Conservation (phyloP, 2,888 invertebrate species). For the Thymelicus lineola region DNA sequence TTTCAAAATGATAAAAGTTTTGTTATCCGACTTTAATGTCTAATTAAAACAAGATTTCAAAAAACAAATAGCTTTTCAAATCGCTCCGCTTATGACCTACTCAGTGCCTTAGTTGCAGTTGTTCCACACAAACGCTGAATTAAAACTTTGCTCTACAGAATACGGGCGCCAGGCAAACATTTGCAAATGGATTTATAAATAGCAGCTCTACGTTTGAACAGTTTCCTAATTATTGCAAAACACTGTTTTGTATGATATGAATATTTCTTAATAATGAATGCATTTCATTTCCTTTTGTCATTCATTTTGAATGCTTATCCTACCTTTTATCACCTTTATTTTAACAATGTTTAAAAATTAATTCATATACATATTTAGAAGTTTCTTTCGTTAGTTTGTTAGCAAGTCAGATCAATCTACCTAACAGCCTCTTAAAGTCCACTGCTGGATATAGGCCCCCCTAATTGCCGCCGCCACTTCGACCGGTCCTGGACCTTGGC, state of each 20-base stretch:
- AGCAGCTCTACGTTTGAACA: conserved; percentile 15
- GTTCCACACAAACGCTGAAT: conserved; percentile 35
- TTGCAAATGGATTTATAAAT: conserved; percentile 35
- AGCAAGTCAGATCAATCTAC: too few species aligned
- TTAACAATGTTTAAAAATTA: too few species aligned
- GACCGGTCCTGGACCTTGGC: too few species aligned
- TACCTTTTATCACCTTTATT: too few species aligned
- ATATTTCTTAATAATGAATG: conserved; percentile 3
- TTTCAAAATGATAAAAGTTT: conserved; percentile 1
- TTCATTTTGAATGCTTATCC: too few species aligned
- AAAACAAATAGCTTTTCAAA: not conserved
- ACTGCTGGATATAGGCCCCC: too few species aligned
- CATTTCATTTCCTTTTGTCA: too few species aligned
- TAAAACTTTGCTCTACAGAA: conserved; percentile 35
- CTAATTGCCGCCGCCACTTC: too few species aligned
- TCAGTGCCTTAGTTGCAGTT: conserved; percentile 27
- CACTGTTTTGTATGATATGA: not conserved
- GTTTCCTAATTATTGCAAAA: conserved; percentile 24
- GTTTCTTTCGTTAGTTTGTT: too few species aligned
- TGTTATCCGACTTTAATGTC: too few species aligned
- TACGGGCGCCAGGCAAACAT: conserved; percentile 29
- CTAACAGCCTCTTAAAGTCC: too few species aligned
- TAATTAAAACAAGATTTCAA: not conserved
- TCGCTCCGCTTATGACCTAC: conserved; percentile 13
- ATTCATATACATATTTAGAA: too few species aligned